Conservation (phyloP, 2,888 invertebrate genomes). For the Sphinx pinastri region DNA sequence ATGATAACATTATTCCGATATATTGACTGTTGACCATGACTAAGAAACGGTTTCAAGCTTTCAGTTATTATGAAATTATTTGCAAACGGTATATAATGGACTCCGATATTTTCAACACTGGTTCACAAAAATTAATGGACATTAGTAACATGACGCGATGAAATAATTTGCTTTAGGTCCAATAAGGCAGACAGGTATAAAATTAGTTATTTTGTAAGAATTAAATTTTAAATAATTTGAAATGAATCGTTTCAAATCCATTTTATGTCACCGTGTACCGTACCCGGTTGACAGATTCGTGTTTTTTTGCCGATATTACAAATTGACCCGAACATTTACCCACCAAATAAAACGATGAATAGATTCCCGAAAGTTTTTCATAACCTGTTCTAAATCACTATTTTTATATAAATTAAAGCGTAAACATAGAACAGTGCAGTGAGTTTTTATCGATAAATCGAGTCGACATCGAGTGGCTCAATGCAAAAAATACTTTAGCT, state of each 20-base stretch:
- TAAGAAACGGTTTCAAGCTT: neutral
- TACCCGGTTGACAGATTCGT: neutral
- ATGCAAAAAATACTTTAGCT: constrained; percentile 12
- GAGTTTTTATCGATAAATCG: constrained; percentile 10
- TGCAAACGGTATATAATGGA: constrained; percentile 5
- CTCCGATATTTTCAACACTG: neutral
- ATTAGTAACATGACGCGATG: too few relatives aligned
- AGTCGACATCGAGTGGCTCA: constrained; percentile 15
- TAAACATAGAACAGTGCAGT: constrained; percentile 19
- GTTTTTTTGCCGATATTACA: too few relatives aligned
- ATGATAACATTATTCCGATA: neutral
- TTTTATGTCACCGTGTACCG: neutral
- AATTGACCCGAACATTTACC: neutral
- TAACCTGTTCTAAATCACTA: constrained; percentile 1
- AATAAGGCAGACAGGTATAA: too few relatives aligned
- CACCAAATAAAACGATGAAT: neutral
- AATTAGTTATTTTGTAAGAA: too few relatives aligned
- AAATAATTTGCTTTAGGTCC: too few relatives aligned
- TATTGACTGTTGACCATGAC: neutral
- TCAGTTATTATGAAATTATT: neutral
- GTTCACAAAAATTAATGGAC: too few relatives aligned
- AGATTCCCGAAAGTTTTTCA: constrained; percentile 7
- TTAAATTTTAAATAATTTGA: neutral
- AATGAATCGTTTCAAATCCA: neutral
- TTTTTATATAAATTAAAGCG: constrained; percentile 20